Base-by-base conservation (phyloP, 1,140 invertebrate species). In the Panulirus ornatus region DNA sequence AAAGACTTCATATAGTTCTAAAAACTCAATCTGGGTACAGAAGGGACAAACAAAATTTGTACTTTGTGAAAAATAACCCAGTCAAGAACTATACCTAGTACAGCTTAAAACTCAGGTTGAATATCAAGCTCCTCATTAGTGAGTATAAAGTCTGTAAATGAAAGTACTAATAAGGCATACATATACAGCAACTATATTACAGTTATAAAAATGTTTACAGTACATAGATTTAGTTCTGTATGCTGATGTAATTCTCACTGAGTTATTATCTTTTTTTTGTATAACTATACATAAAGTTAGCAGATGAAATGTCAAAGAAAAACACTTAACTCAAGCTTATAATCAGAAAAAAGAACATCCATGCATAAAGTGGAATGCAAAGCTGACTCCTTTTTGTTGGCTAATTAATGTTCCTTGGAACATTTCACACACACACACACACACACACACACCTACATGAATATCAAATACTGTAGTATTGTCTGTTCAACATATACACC, bases 321-420 rank as follows among this genome's bases (percentile, higher is more conserved):
- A 78, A 78, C 75, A 78, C 40, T 30, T 6, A 66, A 66, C 11
- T 30, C 58, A 66, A 66, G 58, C 58, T 66, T 66, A 30, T 66
- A 22, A 66, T 66, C 27, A 44, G 30, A 78, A 27, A 47, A 44
- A 78, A 78, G 22, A 47, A 42, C 11, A 19, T n/a, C 22, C 75
- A 44, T 44, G 40, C 40, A 44, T 30, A 27, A 47, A 47, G 36
- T 78, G 36, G 75, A 78, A 78, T 78, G 75, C 75, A 78, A 78
- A 78, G 75, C 75, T 47, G n/a, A 78, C 27, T 38, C 75, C 75
- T 78, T 44, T n/a, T 42, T 47, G 40, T 78, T 78, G 75, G 75
- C 40, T 78, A 40, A 47, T 78, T 78, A 30, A 78, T 40, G n/a
- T 16, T 44, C 27, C 19, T 78, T 44, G 14, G 27, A 2, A 47